Evolutionary conservation across 2,888 invertebrate species (phyloP).

Genomic region (Micoletzkya japonica): DNA sequence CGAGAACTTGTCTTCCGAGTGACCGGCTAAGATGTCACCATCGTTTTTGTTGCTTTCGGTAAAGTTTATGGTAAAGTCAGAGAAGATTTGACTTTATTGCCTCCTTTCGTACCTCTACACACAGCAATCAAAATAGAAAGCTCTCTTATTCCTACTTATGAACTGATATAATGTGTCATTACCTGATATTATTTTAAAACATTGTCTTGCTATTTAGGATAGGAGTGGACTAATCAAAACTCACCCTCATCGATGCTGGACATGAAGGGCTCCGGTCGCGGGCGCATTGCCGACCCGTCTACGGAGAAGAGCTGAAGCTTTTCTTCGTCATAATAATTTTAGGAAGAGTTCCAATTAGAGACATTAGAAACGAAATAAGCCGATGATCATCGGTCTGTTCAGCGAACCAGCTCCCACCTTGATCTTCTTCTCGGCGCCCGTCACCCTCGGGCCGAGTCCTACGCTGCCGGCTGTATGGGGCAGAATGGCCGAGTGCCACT

Average conservation of each 20-base stretch:
- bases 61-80: no score
- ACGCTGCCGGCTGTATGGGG: slow-evolving; percentile 8
- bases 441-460: slow-evolving; percentile 8
- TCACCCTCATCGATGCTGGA: slow-evolving; percentile 15
- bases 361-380: no score
- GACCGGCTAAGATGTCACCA: no score
- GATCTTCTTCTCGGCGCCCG: slow-evolving; percentile 15
- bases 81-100: no score
- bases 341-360: no score
- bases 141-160: slow-evolving; percentile 2
- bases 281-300: slow-evolving; percentile 14
- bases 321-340: no score
- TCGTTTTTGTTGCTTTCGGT: no score
- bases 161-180: not conserved
- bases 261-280: not conserved
- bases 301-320: slow-evolving; percentile 13
- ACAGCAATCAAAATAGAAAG: no score
- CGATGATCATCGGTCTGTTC: no score
- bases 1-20: no score
- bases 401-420: slow-evolving; percentile 6
- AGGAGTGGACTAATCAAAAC: not conserved
- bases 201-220: not conserved
- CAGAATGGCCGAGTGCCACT: slow-evolving; percentile 19
- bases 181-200: slow-evolving; percentile 1
- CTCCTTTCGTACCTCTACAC: no score